Percentiles rank a stretch among this genome's conserved stretches.
Conservation (phyloP, 2,888 invertebrate genomes). For the Miltochrista miniata region DNA sequence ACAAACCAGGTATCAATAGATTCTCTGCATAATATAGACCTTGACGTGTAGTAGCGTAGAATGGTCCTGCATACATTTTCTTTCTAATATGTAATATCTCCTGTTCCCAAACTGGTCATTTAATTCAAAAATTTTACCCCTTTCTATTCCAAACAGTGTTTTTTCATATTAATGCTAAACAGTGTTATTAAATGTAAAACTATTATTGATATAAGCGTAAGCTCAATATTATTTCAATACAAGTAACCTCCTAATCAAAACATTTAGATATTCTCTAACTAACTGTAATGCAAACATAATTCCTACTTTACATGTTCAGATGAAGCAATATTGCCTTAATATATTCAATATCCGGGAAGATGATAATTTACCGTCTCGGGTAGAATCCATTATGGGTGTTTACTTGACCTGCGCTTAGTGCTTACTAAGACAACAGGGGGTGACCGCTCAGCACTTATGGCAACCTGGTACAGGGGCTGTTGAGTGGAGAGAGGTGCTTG, state of each 20-base stretch:
- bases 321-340: conserved; percentile 74
- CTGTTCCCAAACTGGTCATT: no score
- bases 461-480: conserved; percentile 43
- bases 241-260: conserved; percentile 51
- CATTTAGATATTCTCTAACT: conserved; percentile 40
- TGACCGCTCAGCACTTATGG: conserved; percentile 55
- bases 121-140: no score
- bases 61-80: no score
- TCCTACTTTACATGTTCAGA: conserved; percentile 60
- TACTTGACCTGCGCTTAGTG: conserved; percentile 83
- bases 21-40: no score
- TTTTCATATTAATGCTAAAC: not conserved
- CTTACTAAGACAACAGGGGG: conserved; percentile 83
- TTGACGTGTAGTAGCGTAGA: no score
- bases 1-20: no score
- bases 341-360: conserved; percentile 82
- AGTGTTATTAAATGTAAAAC: not conserved
- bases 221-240: conserved; percentile 7
- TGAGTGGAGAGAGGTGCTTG: conserved; percentile 31
- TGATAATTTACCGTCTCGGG: conserved; percentile 78
- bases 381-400: conserved; percentile 83
- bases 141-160: no score
- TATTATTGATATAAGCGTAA: not conserved
- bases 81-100: no score
- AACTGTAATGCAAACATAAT: conserved; percentile 67